A percentile compares a stretch with the other conserved stretches of the same genome.
Conservation (phyloP, 2,888 invertebrate species). For the Epicampocera succincta region DNA sequence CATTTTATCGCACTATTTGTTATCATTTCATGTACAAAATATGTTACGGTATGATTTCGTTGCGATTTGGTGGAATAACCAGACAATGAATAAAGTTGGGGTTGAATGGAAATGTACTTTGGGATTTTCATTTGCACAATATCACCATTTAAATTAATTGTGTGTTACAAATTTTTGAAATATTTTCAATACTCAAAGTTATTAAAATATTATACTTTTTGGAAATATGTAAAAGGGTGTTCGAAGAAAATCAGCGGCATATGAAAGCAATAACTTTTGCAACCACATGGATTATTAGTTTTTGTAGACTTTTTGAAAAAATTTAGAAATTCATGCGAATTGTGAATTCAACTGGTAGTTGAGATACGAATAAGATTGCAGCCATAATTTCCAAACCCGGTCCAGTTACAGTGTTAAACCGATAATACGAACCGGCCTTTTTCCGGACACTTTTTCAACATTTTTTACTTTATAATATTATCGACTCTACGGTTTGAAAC, state of each 20-base stretch:
- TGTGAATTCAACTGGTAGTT: too few species aligned
- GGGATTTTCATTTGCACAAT: slow-evolving; percentile 22
- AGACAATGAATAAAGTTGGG: slow-evolving; percentile 24
- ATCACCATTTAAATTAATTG: slow-evolving; percentile 64
- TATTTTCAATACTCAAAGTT: slow-evolving; percentile 38
- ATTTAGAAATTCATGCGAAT: too few species aligned
- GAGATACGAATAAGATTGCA: too few species aligned
- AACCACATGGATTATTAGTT: too few species aligned
- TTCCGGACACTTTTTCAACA: too few species aligned
- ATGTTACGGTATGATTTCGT: slow-evolving; percentile 23
- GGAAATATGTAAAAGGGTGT: background rate
- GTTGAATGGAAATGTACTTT: slow-evolving; percentile 54
- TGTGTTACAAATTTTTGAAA: slow-evolving; percentile 60
- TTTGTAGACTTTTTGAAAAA: too few species aligned
- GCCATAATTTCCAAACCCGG: too few species aligned
- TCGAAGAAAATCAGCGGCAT: background rate
- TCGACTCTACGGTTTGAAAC: too few species aligned
- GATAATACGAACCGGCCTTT: too few species aligned
- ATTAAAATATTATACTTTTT: slow-evolving; percentile 25
- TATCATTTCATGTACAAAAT: slow-evolving; percentile 12
- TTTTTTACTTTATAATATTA: too few species aligned
- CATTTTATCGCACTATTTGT: slow-evolving; percentile 35
- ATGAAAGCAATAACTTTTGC: too few species aligned
- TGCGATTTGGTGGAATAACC: background rate
- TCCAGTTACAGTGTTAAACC: too few species aligned